phyloP scores from a whole-genome alignment of 2,888 invertebrate genomes.

The Melieria picta region DNA sequence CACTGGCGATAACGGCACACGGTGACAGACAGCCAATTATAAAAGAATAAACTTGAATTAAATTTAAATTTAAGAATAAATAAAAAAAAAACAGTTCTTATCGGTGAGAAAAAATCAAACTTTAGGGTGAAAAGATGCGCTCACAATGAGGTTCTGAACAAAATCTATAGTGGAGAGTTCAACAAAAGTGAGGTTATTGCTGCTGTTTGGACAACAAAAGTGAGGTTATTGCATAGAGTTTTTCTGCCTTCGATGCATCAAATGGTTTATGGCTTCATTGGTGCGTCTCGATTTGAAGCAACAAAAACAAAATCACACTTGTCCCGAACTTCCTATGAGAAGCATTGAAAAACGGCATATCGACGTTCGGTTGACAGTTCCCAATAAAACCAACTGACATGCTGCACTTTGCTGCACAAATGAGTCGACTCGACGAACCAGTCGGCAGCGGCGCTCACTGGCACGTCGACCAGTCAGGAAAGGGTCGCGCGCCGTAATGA shows the following conservation, averaged over 20 bases:
- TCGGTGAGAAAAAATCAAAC: conserved; percentile 33
- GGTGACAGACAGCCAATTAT: conserved; percentile 26
- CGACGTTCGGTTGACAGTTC: conserved; percentile 40
- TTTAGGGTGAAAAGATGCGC: background rate
- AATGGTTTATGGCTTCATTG: too few species aligned
- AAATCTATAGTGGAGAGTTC: background rate
- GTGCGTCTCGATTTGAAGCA: too few species aligned
- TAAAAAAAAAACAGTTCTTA: background rate
- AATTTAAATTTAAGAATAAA: conserved; percentile 29
- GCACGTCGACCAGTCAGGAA: too few species aligned
- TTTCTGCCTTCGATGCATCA: too few species aligned
- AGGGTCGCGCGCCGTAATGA: too few species aligned
- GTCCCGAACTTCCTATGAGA: background rate
- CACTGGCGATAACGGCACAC: conserved; percentile 19
- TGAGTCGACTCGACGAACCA: too few species aligned
- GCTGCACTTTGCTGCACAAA: too few species aligned
- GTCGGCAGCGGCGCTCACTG: too few species aligned
- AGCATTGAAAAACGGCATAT: conserved; percentile 1
- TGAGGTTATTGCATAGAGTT: too few species aligned
- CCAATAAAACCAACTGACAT: conserved; percentile 38
- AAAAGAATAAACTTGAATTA: conserved; percentile 36
- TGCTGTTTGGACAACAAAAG: too few species aligned
- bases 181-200: too few species aligned
- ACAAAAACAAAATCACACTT: too few species aligned
- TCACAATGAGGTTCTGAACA: background rate